These are phyloP conservation scores for Columba janthina DNA, from an alignment of 2,113 vertebrate species.

Conservation along the genomic window DNA sequence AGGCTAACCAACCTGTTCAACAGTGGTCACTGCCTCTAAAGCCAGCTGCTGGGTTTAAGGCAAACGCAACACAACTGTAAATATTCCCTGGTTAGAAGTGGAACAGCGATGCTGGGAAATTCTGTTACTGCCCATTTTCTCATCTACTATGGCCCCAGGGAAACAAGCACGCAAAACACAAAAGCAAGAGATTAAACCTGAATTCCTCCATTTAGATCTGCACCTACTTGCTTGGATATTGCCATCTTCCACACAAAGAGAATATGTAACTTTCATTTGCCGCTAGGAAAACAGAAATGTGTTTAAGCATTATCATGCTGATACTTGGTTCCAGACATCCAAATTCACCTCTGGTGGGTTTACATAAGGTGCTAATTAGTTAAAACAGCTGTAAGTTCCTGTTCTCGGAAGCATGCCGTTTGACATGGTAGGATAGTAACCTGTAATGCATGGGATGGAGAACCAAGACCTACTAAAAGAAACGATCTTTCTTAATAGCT, in stretches of 20 bases:
- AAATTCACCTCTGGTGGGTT: not conserved
- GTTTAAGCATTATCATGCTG: not conserved
- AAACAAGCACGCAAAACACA: not conserved
- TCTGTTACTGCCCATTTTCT: not conserved
- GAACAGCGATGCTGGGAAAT: not conserved
- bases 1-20: not conserved
- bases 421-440: not conserved
- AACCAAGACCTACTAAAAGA: not conserved
- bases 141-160: not conserved
- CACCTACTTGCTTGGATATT: not conserved
- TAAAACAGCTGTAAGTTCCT: not conserved
- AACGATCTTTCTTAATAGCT: not conserved
- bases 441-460: not conserved
- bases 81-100: not conserved
- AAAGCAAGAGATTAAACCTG: not conserved
- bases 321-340: not conserved
- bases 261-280: not conserved
- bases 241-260: not conserved
- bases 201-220: not conserved
- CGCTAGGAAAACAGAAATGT: not conserved
- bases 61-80: not conserved
- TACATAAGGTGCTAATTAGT: not conserved
- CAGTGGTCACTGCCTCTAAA: not conserved
- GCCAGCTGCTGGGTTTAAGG: not conserved
- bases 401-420: not conserved